These are phyloP conservation scores for Drosophila seguyi DNA, from an alignment of 1,140 invertebrate genomes.

Conservation along the genomic window DNA sequence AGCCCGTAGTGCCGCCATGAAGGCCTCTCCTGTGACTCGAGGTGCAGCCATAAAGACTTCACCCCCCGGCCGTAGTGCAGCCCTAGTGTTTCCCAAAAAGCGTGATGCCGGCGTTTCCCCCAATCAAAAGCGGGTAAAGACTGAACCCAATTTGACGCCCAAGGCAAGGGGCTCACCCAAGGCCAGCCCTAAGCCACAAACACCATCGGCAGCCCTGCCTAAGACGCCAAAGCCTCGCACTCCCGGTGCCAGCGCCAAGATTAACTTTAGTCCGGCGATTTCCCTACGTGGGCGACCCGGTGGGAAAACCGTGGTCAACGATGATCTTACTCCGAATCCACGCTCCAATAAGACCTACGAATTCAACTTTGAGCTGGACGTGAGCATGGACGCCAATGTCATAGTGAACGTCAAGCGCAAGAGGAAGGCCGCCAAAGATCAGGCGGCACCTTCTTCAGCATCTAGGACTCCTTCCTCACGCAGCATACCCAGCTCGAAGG, in stretches of 20 bases:
- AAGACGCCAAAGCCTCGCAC: constrained; percentile 25
- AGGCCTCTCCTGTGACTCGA: background rate
- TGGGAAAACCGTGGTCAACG: constrained; percentile 79
- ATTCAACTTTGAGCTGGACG: constrained; percentile 83
- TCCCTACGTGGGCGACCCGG: constrained; percentile 48
- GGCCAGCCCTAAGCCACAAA: constrained; percentile 1
- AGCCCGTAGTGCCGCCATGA: background rate
- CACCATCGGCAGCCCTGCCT: constrained; percentile 3
- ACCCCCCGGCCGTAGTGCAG: constrained; percentile 5
- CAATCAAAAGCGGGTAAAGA: constrained; percentile 45
- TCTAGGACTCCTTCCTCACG: constrained; percentile 28
- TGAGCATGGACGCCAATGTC: constrained; percentile 84
- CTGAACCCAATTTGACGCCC: constrained; percentile 29
- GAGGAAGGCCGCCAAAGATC: constrained; percentile 48
- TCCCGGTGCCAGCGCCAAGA: constrained; percentile 50
- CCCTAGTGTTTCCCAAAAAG: constrained; percentile 51
- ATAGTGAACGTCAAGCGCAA: constrained; percentile 84
- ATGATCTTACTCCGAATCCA: constrained; percentile 73
- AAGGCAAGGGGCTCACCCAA: constrained; percentile 1
- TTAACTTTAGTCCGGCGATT: constrained; percentile 72
- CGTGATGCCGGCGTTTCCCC: constrained; percentile 20
- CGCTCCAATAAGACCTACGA: constrained; percentile 80
- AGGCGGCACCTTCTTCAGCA: background rate
- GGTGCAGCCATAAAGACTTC: constrained; percentile 15
- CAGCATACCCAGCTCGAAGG: constrained; percentile 18